Evolutionary conservation across 2,888 invertebrate genomes (phyloP), one percentile per base, ranked within the genome.

Genomic region (Cotesia congregata): DNA sequence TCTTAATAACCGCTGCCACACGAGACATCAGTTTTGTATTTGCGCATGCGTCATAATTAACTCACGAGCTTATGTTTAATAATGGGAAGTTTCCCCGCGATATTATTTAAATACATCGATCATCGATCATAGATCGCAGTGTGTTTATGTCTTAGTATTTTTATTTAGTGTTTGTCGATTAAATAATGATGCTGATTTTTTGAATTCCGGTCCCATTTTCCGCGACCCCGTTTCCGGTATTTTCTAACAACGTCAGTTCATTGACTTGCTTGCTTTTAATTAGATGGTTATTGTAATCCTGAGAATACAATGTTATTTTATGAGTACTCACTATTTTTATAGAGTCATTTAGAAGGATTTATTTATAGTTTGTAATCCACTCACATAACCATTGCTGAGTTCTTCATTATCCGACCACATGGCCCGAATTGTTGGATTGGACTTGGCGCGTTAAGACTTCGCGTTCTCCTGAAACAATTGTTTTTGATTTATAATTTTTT

Each of bases 381-480:
- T 96, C 91, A 97, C 98, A 98, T 96, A 89, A 97, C 96, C 95
- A 97, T 96, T 60, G 96, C 96, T 12, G 97, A 96, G 91, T 96
- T 97, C 91, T 97, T 98, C 96, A 97, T 96, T 89, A 98, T 97
- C 84, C 97, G 95, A 85, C 98, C 98, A 92, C 98, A 98, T 93
- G 98, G 98, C 92, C 98, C 98, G 91, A 98, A 98, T 88, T 97
- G 97, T 90, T 97, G 97, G 84, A 97, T 95, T 0, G 98, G 98
- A 81, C 96, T 97, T 7, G 98, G 98, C 17, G 98, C 98, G 92
- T 98, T 98, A 90, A 98, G 92, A 84, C 98, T 98, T 89, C 97
- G 92, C 65, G 98, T 97, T 87, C 97, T 93, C 93, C 98, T 98
- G 92, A 94, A 93, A 87, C 88, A 88, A 82, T 81, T 83, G 80